Base-by-base conservation (phyloP, 2,888 invertebrate genomes). In the Pediacus dermestoides region DNA sequence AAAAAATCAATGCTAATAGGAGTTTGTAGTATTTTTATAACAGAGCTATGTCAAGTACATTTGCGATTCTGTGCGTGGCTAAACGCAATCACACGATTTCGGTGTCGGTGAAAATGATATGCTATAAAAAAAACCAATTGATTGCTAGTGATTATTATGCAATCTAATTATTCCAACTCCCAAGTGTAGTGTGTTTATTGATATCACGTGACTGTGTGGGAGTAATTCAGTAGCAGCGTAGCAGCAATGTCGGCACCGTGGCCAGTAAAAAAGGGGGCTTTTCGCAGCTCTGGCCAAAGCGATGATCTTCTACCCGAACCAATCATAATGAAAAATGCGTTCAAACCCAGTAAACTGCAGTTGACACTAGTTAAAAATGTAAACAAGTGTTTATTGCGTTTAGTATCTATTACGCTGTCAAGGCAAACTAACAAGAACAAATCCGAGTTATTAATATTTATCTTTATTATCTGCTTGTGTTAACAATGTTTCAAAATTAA, bases 221-320 rank as follows among this genome's bases (percentile, higher is more conserved):
- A n/a, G n/a, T n/a, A n/a, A n/a, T n/a, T n/a, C n/a, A n/a, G n/a
- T n/a, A n/a, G n/a, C n/a, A n/a, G n/a, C n/a, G n/a, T n/a, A n/a
- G n/a, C n/a, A n/a, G 43, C 37, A 69, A 77, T 77, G 77, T 76
- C 72, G 46, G 82, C 78, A 57, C 85, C 85, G 66, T 85, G 86
- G 86, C 81, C 84, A 49, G 78, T 86, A 54, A 77, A 75, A 58
- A 80, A 80, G 57, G 79, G 77, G 35, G 68, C 74, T 43, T 73
- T 73, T 48, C 74, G 72, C 25, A 72, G 71, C 46, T 67, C 58
- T 45, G 70, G 66, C 2, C 70, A 66, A 48, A 71, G 70, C 18
- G 68, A 45, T 9, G 52, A 52, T 31, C 42, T 46, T 4, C 33
- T 39, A 15, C n/a, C n/a, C n/a, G n/a, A n/a, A n/a, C 52, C 51